Evolutionary conservation across 64 coral and sea anemone species (phyloP), one percentile per base, ranked within the genome.

Genomic region (Actinia tenebrosa): DNA sequence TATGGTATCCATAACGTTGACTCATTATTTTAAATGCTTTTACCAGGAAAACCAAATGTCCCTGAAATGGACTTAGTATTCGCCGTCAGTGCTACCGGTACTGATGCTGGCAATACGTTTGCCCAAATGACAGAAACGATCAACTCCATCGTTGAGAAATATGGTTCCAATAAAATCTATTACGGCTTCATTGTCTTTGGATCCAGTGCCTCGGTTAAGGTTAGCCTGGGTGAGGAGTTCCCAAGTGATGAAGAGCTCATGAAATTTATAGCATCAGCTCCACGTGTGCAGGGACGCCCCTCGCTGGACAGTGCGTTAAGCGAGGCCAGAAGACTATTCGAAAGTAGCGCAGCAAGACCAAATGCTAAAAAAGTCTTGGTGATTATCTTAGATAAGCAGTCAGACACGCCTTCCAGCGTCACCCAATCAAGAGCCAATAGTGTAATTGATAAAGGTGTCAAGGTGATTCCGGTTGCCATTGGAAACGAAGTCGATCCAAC

Each of bases 131-230:
- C 86, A 63, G 87, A 86, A 37, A 89, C 68, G 11, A 85, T 96
- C 7, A 77, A 77, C 50, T 62, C 91, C 9, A 84, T 96, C 52
- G 63, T 96, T 4, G 71, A 86, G 15, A 92, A 89, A 42, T 93
- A 96, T 54, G 88, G 91, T 45, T 55, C 86, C 22, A 84, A 60
- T 11, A 96, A 88, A 93, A 86, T 96, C 22, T 85, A 80, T 5
- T 96, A 96, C 54, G 91, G 87, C 10, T 84, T 96, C 20, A 88
- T 96, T 52, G 91, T 96, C 14, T 96, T 93, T 23, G 94, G 94
- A 26, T 85, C 92, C 22, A 88, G 87, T 79, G 90, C 94, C 3
- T 53, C 53, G 3, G 88, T 90, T 53, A 89, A 88, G 71, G 89
- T 96, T 14, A 86, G 77, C 71, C 92, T 96, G 54, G 45, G 85